Conservation (phyloP, 2,797 vertebrate species). For the Phalloptychus januarius region DNA sequence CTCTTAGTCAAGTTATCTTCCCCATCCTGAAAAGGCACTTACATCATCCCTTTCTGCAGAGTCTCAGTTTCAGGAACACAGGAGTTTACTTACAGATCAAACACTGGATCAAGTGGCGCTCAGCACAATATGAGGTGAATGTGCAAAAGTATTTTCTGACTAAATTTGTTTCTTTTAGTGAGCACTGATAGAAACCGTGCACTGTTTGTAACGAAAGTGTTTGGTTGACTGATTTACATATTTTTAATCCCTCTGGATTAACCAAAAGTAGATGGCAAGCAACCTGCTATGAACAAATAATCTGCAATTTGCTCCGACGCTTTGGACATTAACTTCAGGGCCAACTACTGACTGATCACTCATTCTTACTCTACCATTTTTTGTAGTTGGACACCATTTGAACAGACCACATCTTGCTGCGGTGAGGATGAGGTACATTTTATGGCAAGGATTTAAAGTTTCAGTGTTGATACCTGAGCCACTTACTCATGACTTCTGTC, state of each 20-base stretch:
- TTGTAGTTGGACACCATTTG: neutral
- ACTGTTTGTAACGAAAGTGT: neutral
- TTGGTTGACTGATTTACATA: neutral
- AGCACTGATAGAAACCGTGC: neutral
- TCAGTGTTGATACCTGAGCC: neutral
- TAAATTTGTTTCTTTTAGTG: neutral
- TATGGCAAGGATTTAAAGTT: neutral
- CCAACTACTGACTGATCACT: neutral
- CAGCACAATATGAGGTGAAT: constrained; percentile 37
- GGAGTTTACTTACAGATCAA: constrained; percentile 80
- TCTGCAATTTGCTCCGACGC: neutral
- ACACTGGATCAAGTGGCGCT: constrained; percentile 48
- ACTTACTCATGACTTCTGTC: neutral
- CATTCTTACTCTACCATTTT: neutral
- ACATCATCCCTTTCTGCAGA: constrained; percentile 63
- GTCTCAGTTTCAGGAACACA: constrained; percentile 69
- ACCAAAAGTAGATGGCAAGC: neutral
- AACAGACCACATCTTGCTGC: neutral
- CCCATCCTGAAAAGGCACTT: constrained; percentile 59
- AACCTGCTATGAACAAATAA: neutral
- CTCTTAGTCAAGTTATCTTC: constrained; percentile 73
- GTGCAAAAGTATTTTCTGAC: constrained; percentile 5
- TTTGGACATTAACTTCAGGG: neutral
- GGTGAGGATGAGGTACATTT: neutral
- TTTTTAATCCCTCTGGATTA: neutral